Conservation (phyloP, 2,797 vertebrate species). For the Micrastur ruficollis region DNA sequence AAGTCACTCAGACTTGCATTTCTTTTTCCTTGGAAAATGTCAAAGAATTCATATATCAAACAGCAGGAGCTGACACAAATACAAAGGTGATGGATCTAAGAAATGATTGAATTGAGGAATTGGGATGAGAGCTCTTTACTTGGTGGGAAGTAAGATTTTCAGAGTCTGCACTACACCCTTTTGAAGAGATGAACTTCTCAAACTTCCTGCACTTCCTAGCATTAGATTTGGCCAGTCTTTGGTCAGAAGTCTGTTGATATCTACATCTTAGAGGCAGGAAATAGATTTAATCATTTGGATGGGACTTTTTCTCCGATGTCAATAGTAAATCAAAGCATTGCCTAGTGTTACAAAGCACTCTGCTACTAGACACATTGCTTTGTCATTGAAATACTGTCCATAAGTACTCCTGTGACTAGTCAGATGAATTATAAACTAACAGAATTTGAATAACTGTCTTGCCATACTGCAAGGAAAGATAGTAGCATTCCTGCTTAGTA, state of each 20-base stretch:
- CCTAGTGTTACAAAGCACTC: not conserved
- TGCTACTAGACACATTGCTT: not conserved
- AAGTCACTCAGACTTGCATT: not conserved
- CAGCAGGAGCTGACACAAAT: not conserved
- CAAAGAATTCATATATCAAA: slow-evolving; percentile 42
- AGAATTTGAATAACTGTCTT: slow-evolving; percentile 25
- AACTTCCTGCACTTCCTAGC: not conserved
- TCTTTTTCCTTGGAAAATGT: slow-evolving; percentile 2
- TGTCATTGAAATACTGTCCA: not conserved
- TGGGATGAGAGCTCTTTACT: not conserved
- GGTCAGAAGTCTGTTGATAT: not conserved
- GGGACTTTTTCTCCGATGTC: not conserved
- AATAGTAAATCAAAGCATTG: not conserved
- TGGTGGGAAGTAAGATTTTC: not conserved
- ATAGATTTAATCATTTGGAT: not conserved
- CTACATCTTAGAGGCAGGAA: not conserved
- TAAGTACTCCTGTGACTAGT: not conserved
- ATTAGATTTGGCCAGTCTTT: not conserved
- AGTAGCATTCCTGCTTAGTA: not conserved
- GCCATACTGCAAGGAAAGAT: not conserved
- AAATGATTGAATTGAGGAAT: not conserved
- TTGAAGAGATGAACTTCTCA: not conserved
- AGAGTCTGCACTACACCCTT: not conserved
- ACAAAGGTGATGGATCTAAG: not conserved
- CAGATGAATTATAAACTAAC: slow-evolving; percentile 9